phyloP scores from a whole-genome alignment of 2,797 vertebrate genomes.

The Lepilemur septentrionalis region DNA sequence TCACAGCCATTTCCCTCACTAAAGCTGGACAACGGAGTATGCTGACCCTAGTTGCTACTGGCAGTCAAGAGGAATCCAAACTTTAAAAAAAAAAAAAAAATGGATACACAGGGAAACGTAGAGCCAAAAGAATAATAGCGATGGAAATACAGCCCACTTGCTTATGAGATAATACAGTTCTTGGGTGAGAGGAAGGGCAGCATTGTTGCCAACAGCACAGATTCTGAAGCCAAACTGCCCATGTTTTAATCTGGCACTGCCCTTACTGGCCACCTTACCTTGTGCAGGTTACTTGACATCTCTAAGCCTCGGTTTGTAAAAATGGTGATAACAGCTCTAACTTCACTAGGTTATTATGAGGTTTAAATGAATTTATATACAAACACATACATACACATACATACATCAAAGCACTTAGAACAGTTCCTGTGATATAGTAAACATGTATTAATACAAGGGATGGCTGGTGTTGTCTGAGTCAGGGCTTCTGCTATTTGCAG shows the following conservation, averaged over 20 bases:
- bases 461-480: not conserved
- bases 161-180: not conserved
- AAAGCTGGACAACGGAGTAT: not conserved
- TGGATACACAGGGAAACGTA: not conserved
- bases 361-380: not conserved
- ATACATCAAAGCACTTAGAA: not conserved
- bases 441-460: not conserved
- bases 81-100: not conserved
- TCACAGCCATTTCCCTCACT: not conserved
- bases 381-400: not conserved
- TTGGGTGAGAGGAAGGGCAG: not conserved
- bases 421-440: not conserved
- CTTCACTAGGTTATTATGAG: not conserved
- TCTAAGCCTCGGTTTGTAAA: not conserved
- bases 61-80: not conserved
- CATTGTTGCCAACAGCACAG: accelerated
- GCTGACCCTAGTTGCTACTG: not conserved
- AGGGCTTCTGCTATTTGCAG: not conserved
- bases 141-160: not conserved
- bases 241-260: not conserved
- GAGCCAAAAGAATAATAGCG: not conserved
- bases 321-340: not conserved
- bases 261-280: not conserved
- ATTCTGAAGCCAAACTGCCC: not conserved
- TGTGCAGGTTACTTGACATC: not conserved